Percentiles rank a stretch among this genome's conserved stretches.
Conservation (phyloP, 1,140 invertebrate species). For the Laupala kohalensis region DNA sequence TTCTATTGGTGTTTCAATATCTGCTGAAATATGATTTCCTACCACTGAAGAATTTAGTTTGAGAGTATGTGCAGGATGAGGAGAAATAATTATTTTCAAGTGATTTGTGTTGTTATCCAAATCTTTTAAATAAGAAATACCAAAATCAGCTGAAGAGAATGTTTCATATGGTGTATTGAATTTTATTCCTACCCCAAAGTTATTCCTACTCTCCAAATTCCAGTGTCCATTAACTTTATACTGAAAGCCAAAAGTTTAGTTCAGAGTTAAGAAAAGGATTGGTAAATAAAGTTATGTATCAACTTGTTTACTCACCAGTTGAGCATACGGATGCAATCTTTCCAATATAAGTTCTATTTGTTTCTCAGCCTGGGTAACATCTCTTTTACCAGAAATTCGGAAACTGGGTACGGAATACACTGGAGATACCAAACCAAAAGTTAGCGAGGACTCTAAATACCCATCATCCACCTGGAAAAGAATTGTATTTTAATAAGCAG, state of each 20-base stretch:
- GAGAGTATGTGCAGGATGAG: not conserved
- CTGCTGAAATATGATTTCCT: not conserved
- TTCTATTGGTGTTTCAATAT: slow-evolving; percentile 18
- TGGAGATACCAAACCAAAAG: slow-evolving; percentile 41
- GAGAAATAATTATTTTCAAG: not conserved
- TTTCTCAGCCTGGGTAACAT: slow-evolving; percentile 47
- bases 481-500: too few species aligned
- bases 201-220: not conserved
- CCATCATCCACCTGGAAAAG: slow-evolving; percentile 37
- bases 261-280: not conserved
- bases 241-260: not conserved
- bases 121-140: not conserved
- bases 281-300: not conserved
- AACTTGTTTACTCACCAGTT: not conserved
- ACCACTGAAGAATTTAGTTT: not conserved
- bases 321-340: not conserved
- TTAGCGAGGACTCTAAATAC: slow-evolving; percentile 41
- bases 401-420: slow-evolving; percentile 46
- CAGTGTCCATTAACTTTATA: not conserved
- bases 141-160: not conserved
- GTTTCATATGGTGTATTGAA: not conserved
- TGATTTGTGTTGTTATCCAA: not conserved
- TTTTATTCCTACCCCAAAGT: not conserved
- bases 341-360: slow-evolving; percentile 29
- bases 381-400: slow-evolving; percentile 45